Evolutionary conservation across 2,888 invertebrate species (phyloP).

Genomic region (Drosophila neonasuta): DNA sequence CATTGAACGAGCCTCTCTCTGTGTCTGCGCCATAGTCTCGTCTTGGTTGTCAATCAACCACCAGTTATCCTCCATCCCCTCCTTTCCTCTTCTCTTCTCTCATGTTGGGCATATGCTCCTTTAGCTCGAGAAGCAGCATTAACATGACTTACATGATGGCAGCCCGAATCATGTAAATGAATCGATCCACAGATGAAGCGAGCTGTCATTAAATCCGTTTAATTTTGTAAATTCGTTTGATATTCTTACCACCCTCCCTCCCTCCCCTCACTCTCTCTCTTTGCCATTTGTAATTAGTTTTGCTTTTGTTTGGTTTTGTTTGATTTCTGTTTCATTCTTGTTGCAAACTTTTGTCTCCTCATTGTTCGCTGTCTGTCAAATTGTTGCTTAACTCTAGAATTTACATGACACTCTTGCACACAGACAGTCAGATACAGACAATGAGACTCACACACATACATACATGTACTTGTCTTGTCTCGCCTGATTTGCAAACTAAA

Average conservation of each 20-base stretch:
- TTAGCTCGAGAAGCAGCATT: constrained; percentile 32
- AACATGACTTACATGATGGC: constrained; percentile 56
- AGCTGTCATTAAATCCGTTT: constrained; percentile 68
- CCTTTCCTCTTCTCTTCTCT: background rate
- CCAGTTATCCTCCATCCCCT: constrained; percentile 20
- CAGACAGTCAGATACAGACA: constrained; percentile 18
- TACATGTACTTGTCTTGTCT: constrained; percentile 15
- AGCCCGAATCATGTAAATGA: constrained; percentile 43
- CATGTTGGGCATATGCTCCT: too few species aligned
- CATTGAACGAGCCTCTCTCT: constrained; percentile 48
- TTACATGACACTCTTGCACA: constrained; percentile 47
- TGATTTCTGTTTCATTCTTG: constrained; percentile 58
- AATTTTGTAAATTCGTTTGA: constrained; percentile 74
- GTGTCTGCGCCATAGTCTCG: constrained; percentile 43
- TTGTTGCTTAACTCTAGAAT: constrained; percentile 57
- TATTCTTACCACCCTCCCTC: constrained; percentile 45
- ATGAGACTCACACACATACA: constrained; percentile 3
- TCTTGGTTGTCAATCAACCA: constrained; percentile 67
- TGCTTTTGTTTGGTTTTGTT: constrained; percentile 62
- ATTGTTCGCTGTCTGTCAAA: constrained; percentile 63
- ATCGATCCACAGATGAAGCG: constrained; percentile 33
- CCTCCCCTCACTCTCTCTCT: background rate
- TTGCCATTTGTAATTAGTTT: constrained; percentile 69
- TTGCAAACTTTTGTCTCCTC: constrained; percentile 50
- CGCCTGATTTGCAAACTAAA: constrained; percentile 68